Evolutionary conservation across 92 coral and sea anemone species (phyloP), one percentile per base, ranked within the genome.

Genomic region (Zoanthus gigantus): DNA sequence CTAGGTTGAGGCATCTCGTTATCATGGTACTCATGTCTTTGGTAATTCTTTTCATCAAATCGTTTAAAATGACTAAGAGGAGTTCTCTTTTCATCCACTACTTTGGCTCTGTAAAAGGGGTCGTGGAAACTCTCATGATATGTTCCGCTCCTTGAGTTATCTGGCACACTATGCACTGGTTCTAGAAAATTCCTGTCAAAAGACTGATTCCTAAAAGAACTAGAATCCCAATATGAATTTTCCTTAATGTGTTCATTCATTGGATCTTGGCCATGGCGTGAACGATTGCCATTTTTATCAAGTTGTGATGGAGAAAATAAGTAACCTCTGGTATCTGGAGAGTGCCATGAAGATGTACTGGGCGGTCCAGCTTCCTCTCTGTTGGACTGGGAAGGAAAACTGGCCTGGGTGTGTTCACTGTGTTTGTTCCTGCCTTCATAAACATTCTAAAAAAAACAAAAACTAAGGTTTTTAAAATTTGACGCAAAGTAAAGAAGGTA

Each of bases 361-460:
- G 37, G 7, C 47, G 85, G 57, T 30, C 17, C 85, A 81, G 28
- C 23, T 37, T 54, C 60, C 54, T 31, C 42, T 81, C 48, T 28
- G 60, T 66, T 47, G 1, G 75, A 28, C 23, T 46, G 85, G 12
- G 13, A 60, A 63, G 74, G 63, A 29, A 9, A 46, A 12, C 23
- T 69, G 32, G 47, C 12, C 13, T 9, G 69, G 31, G 61, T 45
- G 6, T 45, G 85, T 67, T 81, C 85, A 44, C 12, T 29, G 7
- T 66, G 63, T 23, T 9, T 52, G 48, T 18, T 66, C 46, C 85
- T 47, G 57, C 75, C 32, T 66, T 71, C 75, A 46, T 45, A 48
- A 81, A 81, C 71, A 6, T 50, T 44, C 85, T 81, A 75, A 68
- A 81, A 81, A 18, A 44, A 42, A 63, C 31, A 15, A 23, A 80